These are phyloP conservation scores for Scaptomyza montana DNA, from an alignment of 1,140 invertebrate species.

Conservation along the genomic window DNA sequence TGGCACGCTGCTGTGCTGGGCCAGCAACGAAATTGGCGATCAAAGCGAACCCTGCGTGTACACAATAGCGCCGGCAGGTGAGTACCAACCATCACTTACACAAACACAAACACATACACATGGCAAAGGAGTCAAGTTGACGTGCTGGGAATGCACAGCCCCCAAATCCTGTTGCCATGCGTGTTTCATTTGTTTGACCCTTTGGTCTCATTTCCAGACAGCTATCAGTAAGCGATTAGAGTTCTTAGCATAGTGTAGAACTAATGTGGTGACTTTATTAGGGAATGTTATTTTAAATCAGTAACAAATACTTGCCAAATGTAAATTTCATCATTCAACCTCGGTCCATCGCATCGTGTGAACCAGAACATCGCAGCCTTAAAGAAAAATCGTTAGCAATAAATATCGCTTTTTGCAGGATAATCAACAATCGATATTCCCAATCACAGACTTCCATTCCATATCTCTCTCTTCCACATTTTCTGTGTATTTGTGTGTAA, in stretches of 20 bases:
- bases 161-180: not conserved
- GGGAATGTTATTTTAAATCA: too few relatives aligned
- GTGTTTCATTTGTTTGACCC: slow-evolving; percentile 46
- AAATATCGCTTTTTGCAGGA: not conserved
- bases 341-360: too few relatives aligned
- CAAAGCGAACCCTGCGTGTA: slow-evolving; percentile 91
- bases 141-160: slow-evolving; percentile 1
- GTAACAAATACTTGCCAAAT: not conserved
- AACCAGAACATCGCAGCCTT: too few relatives aligned
- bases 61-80: slow-evolving; percentile 91
- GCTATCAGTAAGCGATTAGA: not conserved
- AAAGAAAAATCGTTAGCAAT: too few relatives aligned
- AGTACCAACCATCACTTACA: slow-evolving; percentile 52
- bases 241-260: not conserved
- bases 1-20: slow-evolving; percentile 91
- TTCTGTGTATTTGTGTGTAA: slow-evolving; percentile 36
- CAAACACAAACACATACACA: not conserved
- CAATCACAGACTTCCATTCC: not conserved
- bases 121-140: not conserved
- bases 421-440: slow-evolving; percentile 10
- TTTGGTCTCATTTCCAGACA: slow-evolving; percentile 40
- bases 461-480: not conserved
- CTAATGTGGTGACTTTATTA: not conserved
- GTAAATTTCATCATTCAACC: too few relatives aligned
- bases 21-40: slow-evolving; percentile 89